These are phyloP conservation scores for Corythaixoides concolor DNA, from an alignment of 2,113 vertebrate genomes.

Conservation along the genomic window DNA sequence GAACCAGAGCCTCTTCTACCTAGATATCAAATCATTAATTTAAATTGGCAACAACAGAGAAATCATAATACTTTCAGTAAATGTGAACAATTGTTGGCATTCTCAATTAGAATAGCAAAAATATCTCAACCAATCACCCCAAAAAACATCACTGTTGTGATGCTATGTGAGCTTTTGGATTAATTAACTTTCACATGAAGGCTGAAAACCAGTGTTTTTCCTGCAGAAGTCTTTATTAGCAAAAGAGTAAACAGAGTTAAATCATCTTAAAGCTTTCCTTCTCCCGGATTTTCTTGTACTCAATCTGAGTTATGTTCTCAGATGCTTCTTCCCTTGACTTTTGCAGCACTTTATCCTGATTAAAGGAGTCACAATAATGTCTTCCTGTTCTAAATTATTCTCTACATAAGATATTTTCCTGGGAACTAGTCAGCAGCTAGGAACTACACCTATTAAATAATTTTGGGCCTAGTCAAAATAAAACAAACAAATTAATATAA, in stretches of 20 bases:
- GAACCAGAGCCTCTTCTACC: background rate
- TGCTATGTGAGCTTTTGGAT: background rate
- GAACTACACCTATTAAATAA: background rate
- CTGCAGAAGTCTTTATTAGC: background rate
- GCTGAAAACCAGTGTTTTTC: rapidly evolving
- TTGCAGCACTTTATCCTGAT: background rate
- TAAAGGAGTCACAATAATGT: background rate
- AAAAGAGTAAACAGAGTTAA: background rate
- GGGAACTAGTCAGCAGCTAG: background rate
- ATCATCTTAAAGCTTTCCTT: background rate
- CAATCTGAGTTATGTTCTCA: background rate
- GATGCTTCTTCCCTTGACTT: background rate
- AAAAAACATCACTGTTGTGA: background rate
- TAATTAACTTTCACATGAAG: background rate
- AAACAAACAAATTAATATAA: background rate
- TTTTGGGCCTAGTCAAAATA: background rate
- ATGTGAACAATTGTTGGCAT: background rate
- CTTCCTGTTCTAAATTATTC: background rate
- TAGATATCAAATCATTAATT: background rate
- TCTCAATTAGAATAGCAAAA: background rate
- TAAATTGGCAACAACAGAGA: background rate
- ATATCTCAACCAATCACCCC: rapidly evolving
- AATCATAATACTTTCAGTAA: background rate
- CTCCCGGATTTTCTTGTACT: background rate
- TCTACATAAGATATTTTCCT: background rate